Conservation (phyloP, 2,113 vertebrate genomes). For the Zosterops hypoxanthus region DNA sequence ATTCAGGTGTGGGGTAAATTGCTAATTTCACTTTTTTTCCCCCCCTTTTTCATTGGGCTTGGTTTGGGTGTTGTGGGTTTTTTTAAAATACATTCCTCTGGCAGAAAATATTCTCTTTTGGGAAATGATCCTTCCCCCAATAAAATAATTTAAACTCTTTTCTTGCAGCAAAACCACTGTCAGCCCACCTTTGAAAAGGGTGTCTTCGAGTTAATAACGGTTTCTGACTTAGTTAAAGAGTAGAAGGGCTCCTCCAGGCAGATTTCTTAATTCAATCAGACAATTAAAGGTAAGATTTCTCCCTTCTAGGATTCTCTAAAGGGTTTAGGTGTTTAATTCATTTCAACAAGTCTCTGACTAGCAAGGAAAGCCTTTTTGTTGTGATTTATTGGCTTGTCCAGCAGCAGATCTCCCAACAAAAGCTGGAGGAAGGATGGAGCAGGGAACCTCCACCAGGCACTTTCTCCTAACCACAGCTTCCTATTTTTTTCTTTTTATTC, state of each 20-base stretch:
- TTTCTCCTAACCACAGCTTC: background rate
- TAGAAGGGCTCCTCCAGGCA: background rate
- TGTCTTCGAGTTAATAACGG: background rate
- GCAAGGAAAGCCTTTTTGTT: background rate
- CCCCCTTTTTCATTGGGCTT: rapidly evolving
- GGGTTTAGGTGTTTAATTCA: background rate
- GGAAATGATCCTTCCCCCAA: background rate
- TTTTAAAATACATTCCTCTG: background rate
- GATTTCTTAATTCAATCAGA: background rate
- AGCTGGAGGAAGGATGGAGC: background rate
- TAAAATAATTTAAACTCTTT: background rate
- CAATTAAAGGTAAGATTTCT: background rate
- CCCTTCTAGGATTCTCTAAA: background rate
- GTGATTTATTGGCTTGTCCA: background rate
- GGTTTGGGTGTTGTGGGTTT: background rate
- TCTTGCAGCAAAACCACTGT: background rate
- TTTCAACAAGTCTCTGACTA: background rate
- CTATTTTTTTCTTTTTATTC: background rate
- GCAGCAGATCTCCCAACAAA: background rate
- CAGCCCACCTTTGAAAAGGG: background rate
- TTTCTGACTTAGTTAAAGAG: background rate
- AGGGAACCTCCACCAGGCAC: background rate
- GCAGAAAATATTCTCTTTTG: background rate
- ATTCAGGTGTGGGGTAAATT: background rate
- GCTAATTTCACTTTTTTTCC: background rate